Base-by-base conservation (phyloP, 2,797 vertebrate species). In the Siniperca scherzeri region DNA sequence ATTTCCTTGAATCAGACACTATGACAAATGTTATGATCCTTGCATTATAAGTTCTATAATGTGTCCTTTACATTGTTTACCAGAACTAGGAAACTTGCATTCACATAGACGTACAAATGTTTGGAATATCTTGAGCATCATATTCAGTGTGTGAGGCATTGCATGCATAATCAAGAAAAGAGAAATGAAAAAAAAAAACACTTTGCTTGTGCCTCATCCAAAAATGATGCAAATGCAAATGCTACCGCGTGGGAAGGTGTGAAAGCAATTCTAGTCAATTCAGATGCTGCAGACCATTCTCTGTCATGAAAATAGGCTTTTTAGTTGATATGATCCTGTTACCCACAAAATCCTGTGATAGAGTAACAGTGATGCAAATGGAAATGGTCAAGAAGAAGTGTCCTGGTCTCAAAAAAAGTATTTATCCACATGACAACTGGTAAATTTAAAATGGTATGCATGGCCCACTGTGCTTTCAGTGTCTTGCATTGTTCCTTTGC, bases 231-330 rank as follows among this genome's bases (percentile, higher is more conserved):
- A 85, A 81, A 90, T 87, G 80, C 64, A 81, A 90, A 91, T 86
- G 81, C 71, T 64, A 19, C 61, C 72, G 88, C 68, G 90, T 91
- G 90, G 91, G 90, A 92, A 89, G 89, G 83, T 92, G 91, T 89
- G 89, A 92, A 91, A 89, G 83, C 86, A 82, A 90, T 92, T 91
- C 80, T 67, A 77, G 66, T 89, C 80, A 52, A 85, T 90, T 90
- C 82, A 85, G 77, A 82, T 73, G 65, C 76, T 71, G 77, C 77
- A 38, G 84, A 85, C 81, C 50, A 56, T 76, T 91, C 80, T 76
- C 77, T 70, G 74, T 85, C 46, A 36, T 83, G 67, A 89, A 88
- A 89, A 91, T 81, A 76, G 77, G 55, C 64, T 74, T 88, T 91
- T 91, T 86, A 87, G 69, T 75, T 60, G 53, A 90, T 80, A 69